phyloP scores from a whole-genome alignment of 1,140 invertebrate species.

The Apis laboriosa region DNA sequence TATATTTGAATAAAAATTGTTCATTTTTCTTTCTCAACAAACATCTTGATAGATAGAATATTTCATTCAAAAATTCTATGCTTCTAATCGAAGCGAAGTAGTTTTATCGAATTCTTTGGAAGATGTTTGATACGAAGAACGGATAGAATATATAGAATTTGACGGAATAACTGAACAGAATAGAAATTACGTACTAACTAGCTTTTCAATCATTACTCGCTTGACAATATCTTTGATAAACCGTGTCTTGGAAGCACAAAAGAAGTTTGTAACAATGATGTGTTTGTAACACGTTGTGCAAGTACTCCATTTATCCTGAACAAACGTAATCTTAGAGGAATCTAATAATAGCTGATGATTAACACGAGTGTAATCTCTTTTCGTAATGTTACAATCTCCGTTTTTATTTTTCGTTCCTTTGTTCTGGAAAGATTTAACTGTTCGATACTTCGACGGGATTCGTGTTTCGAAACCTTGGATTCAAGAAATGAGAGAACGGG shows the following conservation, averaged over 20 bases:
- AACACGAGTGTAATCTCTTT: neutral
- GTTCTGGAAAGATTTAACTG: neutral
- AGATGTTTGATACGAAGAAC: neutral
- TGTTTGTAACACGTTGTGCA: neutral
- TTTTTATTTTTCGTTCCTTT: neutral
- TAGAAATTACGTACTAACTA: neutral
- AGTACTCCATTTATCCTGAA: slow-evolving; percentile 5
- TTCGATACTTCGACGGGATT: neutral
- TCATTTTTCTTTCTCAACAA: too few relatives aligned
- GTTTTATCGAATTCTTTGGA: neutral
- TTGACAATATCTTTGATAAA: slow-evolving; percentile 17
- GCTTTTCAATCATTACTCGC: slow-evolving; percentile 21
- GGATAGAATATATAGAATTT: neutral
- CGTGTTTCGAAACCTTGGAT: neutral
- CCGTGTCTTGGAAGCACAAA: neutral
- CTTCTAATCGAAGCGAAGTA: neutral
- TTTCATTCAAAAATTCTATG: too few relatives aligned
- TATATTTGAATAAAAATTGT: too few relatives aligned
- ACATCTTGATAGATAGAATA: too few relatives aligned
- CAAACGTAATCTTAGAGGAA: neutral
- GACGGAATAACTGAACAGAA: slow-evolving; percentile 4
- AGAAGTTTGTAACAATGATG: slow-evolving; percentile 11
- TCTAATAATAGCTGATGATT: neutral
- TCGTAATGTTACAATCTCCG: neutral
- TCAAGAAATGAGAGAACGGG: slow-evolving; percentile 3